Evolutionary conservation across 2,113 vertebrate genomes (phyloP).

Genomic region (Brachypodius melanocephalos): DNA sequence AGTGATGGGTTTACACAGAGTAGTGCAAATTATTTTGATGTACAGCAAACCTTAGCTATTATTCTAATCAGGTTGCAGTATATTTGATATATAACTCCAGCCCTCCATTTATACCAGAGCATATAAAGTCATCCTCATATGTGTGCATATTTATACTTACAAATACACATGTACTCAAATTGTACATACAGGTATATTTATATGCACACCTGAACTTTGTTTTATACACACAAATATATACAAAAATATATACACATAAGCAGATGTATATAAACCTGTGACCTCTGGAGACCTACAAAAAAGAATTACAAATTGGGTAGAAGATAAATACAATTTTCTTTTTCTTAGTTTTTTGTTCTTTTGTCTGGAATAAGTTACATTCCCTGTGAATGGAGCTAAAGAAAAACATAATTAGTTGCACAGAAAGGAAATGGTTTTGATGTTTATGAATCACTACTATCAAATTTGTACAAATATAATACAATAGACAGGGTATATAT

Average conservation of each 20-base stretch:
- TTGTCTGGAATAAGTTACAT: neutral
- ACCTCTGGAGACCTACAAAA: neutral
- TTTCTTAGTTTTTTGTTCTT: neutral
- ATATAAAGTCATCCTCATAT: neutral
- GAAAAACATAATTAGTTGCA: slow-evolving; percentile 33
- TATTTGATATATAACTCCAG: neutral
- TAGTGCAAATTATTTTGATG: neutral
- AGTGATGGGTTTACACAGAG: neutral
- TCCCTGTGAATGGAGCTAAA: neutral
- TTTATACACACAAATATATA: neutral
- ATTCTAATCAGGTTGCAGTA: neutral
- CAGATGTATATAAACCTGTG: neutral
- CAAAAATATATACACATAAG: neutral
- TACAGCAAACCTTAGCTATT: neutral
- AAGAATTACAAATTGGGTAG: neutral
- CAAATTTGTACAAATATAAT: slow-evolving; percentile 54
- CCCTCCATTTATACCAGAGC: neutral
- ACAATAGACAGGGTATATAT: slow-evolving; percentile 28
- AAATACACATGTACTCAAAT: neutral
- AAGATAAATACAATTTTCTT: neutral
- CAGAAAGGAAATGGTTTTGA: slow-evolving; percentile 37
- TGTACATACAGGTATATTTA: neutral
- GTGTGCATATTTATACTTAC: neutral
- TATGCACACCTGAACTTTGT: neutral
- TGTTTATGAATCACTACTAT: slow-evolving; percentile 64